Conservation (phyloP, 2,797 vertebrate genomes). For the Ctenopoma multispine region DNA sequence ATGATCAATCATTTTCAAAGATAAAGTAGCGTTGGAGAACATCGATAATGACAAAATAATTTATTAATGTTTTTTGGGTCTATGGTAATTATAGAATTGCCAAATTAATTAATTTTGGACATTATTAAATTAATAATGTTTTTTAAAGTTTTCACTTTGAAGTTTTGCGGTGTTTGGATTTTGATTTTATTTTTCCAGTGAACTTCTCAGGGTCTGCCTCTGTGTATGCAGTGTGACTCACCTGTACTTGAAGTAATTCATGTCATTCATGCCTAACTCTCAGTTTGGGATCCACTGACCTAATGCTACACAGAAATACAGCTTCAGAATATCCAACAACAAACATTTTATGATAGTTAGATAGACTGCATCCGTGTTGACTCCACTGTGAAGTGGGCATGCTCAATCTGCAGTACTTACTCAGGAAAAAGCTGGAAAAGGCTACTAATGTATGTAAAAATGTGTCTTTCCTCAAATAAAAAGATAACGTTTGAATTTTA, state of each 20-base stretch:
- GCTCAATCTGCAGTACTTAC: neutral
- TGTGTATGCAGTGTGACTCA: conserved; percentile 25
- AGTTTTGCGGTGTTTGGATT: neutral
- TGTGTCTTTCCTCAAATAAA: neutral
- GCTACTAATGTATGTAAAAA: neutral
- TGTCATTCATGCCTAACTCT: neutral
- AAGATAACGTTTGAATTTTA: neutral
- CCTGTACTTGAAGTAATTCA: conserved; percentile 25
- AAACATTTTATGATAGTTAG: no score
- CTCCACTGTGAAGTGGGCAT: neutral
- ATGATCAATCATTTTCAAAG: conserved; percentile 46
- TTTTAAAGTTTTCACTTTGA: conserved; percentile 4
- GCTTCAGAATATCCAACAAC: no score
- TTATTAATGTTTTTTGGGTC: conserved; percentile 21
- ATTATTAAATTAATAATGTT: conserved; percentile 13
- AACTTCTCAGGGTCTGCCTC: neutral
- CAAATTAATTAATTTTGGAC: conserved; percentile 8
- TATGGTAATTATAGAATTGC: conserved; percentile 38
- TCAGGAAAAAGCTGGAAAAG: neutral
- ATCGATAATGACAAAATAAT: conserved; percentile 49
- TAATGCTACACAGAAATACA: no score
- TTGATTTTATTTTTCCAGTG: neutral
- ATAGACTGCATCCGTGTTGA: no score
- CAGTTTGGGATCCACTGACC: no score
- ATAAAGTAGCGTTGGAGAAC: conserved; percentile 16